Percentiles rank a stretch among this genome's conserved stretches.
Evolutionary conservation across 2,113 vertebrate species (phyloP).

Genomic region (Ceyx cyanopectus): DNA sequence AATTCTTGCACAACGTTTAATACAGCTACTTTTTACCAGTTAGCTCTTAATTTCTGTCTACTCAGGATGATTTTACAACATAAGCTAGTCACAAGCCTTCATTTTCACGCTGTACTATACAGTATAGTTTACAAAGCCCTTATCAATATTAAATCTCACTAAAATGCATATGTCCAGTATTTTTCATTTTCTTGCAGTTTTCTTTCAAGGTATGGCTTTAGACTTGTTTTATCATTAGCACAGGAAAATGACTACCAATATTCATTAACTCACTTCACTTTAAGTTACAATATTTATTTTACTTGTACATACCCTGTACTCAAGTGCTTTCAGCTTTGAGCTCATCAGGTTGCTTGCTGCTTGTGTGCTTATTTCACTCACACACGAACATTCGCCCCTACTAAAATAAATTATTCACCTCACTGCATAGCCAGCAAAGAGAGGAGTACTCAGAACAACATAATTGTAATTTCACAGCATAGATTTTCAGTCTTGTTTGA

Average conservation of each 20-base stretch:
- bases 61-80: not conserved
- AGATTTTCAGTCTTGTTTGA: slow-evolving; percentile 18
- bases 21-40: not conserved
- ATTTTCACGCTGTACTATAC: not conserved
- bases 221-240: not conserved
- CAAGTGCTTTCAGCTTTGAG: not conserved
- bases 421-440: not conserved
- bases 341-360: not conserved
- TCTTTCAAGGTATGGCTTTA: not conserved
- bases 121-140: not conserved
- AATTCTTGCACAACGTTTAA: not conserved
- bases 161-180: not conserved
- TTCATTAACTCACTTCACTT: not conserved
- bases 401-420: not conserved
- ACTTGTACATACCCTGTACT: fast-evolving
- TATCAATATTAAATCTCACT: not conserved
- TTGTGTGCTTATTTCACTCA: not conserved
- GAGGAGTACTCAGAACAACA: not conserved
- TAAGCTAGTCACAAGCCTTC: not conserved
- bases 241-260: not conserved
- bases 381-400: not conserved
- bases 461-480: not conserved
- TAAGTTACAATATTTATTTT: not conserved
- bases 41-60: not conserved
- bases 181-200: not conserved